These are phyloP conservation scores for Tachina fera DNA, from an alignment of 2,888 invertebrate species.

Conservation along the genomic window DNA sequence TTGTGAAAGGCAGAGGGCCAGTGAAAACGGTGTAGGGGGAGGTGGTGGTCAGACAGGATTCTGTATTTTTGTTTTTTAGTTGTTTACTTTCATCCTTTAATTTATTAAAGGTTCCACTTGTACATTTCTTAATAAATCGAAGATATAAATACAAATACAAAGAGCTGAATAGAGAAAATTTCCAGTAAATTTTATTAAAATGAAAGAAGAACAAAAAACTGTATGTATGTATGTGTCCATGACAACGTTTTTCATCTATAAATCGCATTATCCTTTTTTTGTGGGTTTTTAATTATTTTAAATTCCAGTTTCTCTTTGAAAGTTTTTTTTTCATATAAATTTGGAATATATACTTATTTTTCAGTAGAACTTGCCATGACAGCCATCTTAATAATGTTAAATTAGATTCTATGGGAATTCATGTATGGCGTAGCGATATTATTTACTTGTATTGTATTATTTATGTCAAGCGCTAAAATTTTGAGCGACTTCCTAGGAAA, in stretches of 20 bases:
- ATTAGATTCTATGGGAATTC: no score
- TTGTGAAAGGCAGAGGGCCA: constrained; percentile 4
- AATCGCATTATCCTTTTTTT: constrained; percentile 51
- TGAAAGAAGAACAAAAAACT: background rate
- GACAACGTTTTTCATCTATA: constrained; percentile 49
- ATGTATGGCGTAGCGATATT: no score
- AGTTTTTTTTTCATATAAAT: background rate
- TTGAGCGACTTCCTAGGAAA: no score
- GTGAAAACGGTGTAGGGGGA: no score
- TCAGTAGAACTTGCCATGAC: no score
- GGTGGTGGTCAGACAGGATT: constrained; percentile 17
- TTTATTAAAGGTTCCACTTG: constrained; percentile 35
- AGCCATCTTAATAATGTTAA: no score
- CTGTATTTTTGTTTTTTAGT: constrained; percentile 22
- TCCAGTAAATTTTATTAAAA: constrained; percentile 51
- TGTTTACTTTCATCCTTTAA: constrained; percentile 49
- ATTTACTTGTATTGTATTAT: no score
- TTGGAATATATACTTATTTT: no score
- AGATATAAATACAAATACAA: constrained; percentile 18
- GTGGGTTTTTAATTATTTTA: constrained; percentile 35
- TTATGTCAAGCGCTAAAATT: no score
- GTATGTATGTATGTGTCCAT: constrained; percentile 58
- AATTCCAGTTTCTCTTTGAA: constrained; percentile 28
- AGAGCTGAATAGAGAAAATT: constrained; percentile 6
- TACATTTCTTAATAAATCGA: constrained; percentile 60